phyloP scores from a whole-genome alignment of 2,888 invertebrate species.

The Chrysolina americana region DNA sequence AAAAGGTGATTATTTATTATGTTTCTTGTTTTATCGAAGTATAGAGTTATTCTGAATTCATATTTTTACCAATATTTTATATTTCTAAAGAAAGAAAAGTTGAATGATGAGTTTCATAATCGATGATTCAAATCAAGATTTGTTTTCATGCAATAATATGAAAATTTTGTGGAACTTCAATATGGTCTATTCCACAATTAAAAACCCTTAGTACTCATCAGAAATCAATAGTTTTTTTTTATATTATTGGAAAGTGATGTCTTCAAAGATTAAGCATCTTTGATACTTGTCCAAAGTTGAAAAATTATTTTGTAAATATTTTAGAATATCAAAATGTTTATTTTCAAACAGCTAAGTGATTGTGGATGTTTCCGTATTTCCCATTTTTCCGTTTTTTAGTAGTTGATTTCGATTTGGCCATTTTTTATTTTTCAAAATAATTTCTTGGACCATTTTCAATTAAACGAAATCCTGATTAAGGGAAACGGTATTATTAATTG shows the following conservation, averaged over 20 bases:
- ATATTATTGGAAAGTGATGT: too few species aligned
- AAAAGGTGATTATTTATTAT: conserved; percentile 41
- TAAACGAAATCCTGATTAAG: not conserved
- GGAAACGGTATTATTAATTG: conserved; percentile 19
- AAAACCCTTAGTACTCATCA: too few species aligned
- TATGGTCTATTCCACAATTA: not conserved
- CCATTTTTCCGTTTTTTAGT: too few species aligned
- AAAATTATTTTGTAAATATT: too few species aligned
- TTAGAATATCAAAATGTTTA: too few species aligned
- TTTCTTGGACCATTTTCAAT: conserved; percentile 2
- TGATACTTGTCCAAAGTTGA: too few species aligned
- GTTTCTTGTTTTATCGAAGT: conserved; percentile 36
- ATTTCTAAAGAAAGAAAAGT: conserved; percentile 16
- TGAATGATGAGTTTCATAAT: not conserved
- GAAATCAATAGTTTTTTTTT: too few species aligned
- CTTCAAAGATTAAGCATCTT: too few species aligned
- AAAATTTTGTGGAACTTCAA: not conserved
- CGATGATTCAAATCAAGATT: not conserved
- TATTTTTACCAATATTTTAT: conserved; percentile 32
- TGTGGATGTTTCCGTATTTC: too few species aligned
- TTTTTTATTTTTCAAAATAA: not conserved
- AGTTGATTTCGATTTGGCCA: not conserved
- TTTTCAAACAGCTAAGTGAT: too few species aligned
- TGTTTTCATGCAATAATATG: not conserved
- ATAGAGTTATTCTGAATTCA: conserved; percentile 42